A percentile compares a stretch with the other conserved stretches of the same genome.
These are phyloP conservation scores for Philopedon plagiatum DNA, from an alignment of 2,888 invertebrate genomes.

Conservation along the genomic window DNA sequence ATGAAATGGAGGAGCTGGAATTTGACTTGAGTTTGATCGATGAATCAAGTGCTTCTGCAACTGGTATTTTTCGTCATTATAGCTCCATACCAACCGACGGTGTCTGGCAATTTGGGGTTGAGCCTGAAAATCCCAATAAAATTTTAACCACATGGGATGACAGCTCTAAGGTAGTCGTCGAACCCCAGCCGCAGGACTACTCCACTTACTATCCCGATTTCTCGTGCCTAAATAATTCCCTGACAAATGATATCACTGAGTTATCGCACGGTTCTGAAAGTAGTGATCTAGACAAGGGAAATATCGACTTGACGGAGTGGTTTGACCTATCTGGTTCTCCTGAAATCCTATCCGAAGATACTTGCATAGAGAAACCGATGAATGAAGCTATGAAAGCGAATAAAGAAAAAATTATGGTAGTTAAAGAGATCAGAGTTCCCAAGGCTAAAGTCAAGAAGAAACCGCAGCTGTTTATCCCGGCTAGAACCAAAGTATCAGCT, in stretches of 20 bases:
- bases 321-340: background rate
- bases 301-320: background rate
- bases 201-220: slow-evolving; percentile 10
- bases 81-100: background rate
- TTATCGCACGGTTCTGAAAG: background rate
- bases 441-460: background rate
- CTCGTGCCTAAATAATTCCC: background rate
- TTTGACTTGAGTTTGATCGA: slow-evolving; percentile 11
- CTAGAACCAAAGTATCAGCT: background rate
- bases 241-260: background rate
- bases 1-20: background rate
- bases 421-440: background rate
- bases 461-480: background rate
- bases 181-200: slow-evolving; percentile 5
- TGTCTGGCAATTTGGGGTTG: background rate
- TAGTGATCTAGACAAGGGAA: background rate
- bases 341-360: background rate
- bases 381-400: background rate
- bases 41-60: background rate
- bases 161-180: slow-evolving; percentile 4
- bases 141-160: slow-evolving; percentile 4
- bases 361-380: background rate
- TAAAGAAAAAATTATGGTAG: background rate
- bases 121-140: background rate
- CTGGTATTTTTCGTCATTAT: slow-evolving; percentile 1